Base-by-base conservation (phyloP, 2,888 invertebrate genomes). In the Andrena haemorrhoa region DNA sequence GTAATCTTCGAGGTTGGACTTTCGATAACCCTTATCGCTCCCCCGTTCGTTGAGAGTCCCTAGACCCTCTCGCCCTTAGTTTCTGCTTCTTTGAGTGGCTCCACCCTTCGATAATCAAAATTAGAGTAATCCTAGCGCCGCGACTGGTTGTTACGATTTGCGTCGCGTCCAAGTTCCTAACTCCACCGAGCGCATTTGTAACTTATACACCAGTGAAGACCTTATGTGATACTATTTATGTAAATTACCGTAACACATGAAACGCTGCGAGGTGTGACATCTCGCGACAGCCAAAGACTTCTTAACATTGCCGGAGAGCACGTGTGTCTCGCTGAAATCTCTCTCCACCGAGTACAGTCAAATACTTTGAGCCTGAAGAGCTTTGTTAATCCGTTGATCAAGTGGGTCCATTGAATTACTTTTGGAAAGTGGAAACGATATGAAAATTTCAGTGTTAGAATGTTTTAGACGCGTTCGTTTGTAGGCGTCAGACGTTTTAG, bases 231-330 rank as follows among this genome's bases (percentile, higher is more conserved):
- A 75, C 58, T 79, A 70, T 65, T 81, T 72, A 75, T 68, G 74
- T 71, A 60, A 61, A 78, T 63, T 76, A 53, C 33, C 12, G 58
- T 69, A 74, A 63, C 35, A 41, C 33, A 16, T 29, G 63, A 63
- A 29, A 51, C 26, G n/a, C 53, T 31, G 33, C 58, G 60, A 56
- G 12, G 23, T 68, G 31, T 75, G 51, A 53, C 66, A 71, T 58
- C 70, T 64, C 68, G 33, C 56, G 71, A 72, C 63, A 68, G 74
- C 83, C 82, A 83, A 82, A 83, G 82, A 82, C 77, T 66, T 73
- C 20, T 69, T 70, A 77, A 31, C 29, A 20, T 58, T 70, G 33
- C 56, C 49, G 29, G 26, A 29, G 8, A 65, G 49, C 53, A 23
- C 20, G 31, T 35, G 33, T 20, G 20, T 1, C 10, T 10, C 10